phyloP scores from a whole-genome alignment of 2,797 vertebrate genomes.

The Spondyliosoma cantharus region DNA sequence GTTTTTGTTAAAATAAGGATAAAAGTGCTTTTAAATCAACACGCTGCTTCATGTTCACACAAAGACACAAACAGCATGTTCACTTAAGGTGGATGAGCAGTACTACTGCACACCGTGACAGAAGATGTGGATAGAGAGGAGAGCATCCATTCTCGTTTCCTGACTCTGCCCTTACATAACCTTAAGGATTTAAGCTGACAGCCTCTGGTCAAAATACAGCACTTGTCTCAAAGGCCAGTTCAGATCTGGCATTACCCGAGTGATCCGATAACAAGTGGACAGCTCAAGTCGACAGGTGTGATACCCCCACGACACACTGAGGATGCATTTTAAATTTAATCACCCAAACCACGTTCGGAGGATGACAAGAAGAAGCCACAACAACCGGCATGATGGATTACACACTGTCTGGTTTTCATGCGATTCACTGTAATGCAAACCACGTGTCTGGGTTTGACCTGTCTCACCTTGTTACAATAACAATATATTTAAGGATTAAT shows the following conservation, averaged over 20 bases:
- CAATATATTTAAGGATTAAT: not conserved
- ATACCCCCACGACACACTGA: too few relatives aligned
- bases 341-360: too few relatives aligned
- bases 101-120: not conserved
- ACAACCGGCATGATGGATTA: too few relatives aligned
- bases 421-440: too few relatives aligned
- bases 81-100: not conserved
- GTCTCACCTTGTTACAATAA: not conserved
- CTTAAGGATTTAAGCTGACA: not conserved
- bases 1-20: conserved; percentile 8
- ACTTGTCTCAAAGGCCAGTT: too few relatives aligned
- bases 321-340: too few relatives aligned
- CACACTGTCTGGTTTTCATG: too few relatives aligned
- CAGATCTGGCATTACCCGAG: too few relatives aligned
- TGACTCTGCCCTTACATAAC: not conserved
- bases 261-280: too few relatives aligned
- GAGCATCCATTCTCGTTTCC: not conserved
- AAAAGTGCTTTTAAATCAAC: conserved; percentile 29
- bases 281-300: too few relatives aligned
- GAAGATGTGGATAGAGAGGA: not conserved
- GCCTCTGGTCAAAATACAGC: not conserved
- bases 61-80: not conserved
- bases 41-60: conserved; percentile 4
- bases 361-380: too few relatives aligned
- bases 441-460: too few relatives aligned